phyloP scores from a whole-genome alignment of 2,888 invertebrate genomes.

The Amphipoea lucens region DNA sequence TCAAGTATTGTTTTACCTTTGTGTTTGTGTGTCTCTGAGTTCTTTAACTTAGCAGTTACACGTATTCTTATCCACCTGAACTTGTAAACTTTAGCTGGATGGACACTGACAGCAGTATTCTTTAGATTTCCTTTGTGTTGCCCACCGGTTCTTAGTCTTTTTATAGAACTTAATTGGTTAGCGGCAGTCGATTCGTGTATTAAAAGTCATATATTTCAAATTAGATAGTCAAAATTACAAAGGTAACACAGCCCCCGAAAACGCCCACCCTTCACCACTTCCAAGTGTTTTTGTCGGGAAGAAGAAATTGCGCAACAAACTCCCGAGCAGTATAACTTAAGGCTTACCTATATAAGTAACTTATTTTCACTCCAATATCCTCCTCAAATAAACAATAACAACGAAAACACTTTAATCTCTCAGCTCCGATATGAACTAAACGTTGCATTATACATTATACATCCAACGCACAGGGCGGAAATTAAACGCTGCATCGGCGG shows the following conservation, averaged over 20 bases:
- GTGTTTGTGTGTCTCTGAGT: too few relatives aligned
- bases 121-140: too few relatives aligned
- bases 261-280: background rate
- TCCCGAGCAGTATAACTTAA: background rate
- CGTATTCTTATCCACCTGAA: background rate
- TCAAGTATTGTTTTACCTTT: background rate
- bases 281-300: background rate
- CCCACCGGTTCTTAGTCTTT: background rate
- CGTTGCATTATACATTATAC: constrained; percentile 54
- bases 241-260: background rate
- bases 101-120: background rate
- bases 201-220: too few relatives aligned
- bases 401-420: constrained; percentile 32
- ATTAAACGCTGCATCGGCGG: constrained; percentile 69
- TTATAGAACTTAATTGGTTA: background rate
- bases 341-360: background rate
- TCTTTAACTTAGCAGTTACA: background rate
- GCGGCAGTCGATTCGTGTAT: background rate
- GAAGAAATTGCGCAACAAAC: background rate
- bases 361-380: background rate
- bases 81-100: background rate
- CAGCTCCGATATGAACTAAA: constrained; percentile 36
- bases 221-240: too few relatives aligned
- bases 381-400: constrained; percentile 19
- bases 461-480: constrained; percentile 66